Conservation (phyloP, 92 coral and sea anemone species). For the Epizoanthus illoricatus region DNA sequence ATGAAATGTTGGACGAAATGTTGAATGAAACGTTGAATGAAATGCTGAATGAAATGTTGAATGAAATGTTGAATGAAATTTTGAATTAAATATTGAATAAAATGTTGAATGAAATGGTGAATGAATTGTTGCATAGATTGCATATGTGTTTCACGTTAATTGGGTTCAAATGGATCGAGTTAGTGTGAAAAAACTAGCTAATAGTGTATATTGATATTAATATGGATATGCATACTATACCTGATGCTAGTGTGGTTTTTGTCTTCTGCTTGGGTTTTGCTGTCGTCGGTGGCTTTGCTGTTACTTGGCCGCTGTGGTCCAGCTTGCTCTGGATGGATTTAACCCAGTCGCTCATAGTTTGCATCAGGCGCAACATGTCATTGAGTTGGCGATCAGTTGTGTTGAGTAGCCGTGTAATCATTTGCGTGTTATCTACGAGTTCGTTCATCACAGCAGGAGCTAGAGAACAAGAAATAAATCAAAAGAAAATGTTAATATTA, state of each 20-base stretch:
- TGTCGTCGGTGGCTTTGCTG: background rate
- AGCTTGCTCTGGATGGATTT: constrained; percentile 11
- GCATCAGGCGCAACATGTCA: constrained; percentile 22
- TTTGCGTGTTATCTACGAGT: constrained; percentile 15
- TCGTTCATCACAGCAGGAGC: constrained; percentile 18
- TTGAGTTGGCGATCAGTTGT: constrained; percentile 30
- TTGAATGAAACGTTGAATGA: too few relatives aligned
- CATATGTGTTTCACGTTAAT: too few relatives aligned
- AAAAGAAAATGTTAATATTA: background rate
- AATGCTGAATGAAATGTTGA: too few relatives aligned
- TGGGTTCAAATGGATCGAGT: too few relatives aligned
- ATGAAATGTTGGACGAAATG: background rate
- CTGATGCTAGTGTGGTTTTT: background rate
- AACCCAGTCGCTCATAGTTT: constrained; percentile 31
- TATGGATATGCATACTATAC: too few relatives aligned
- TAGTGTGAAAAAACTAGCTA: too few relatives aligned
- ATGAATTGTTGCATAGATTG: background rate
- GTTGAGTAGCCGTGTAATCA: constrained; percentile 15
- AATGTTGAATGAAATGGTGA: background rate
- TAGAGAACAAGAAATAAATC: background rate
- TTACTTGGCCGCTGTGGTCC: background rate
- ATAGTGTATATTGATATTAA: too few relatives aligned
- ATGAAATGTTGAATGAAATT: too few relatives aligned
- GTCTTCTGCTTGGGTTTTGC: background rate
- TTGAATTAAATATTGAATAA: background rate